Conservation (phyloP, 2,888 invertebrate species). For the Cephus rjabovi region DNA sequence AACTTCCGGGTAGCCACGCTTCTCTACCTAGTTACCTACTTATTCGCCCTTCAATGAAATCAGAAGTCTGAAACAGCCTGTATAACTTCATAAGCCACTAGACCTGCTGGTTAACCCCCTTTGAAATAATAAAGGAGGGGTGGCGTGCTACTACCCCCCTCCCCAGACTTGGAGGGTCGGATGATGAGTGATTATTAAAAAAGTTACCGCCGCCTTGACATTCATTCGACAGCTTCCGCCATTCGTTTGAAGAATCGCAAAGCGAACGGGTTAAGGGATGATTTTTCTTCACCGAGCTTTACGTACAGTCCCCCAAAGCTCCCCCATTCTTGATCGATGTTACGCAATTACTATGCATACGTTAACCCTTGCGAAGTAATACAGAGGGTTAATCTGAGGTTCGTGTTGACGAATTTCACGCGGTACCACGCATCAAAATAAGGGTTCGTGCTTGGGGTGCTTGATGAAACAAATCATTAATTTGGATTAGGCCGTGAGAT, state of each 20-base stretch:
- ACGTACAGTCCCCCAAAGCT: neutral
- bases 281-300: neutral
- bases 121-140: neutral
- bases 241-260: neutral
- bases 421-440: neutral
- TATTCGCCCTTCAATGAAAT: neutral
- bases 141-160: neutral
- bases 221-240: neutral
- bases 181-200: slow-evolving; percentile 30
- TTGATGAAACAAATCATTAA: neutral
- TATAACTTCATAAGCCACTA: neutral
- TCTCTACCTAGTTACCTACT: neutral
- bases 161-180: neutral
- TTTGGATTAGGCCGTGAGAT: neutral
- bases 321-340: neutral
- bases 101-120: slow-evolving; percentile 22
- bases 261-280: neutral
- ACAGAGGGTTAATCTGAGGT: neutral
- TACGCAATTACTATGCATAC: neutral
- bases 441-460: neutral
- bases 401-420: neutral
- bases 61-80: neutral
- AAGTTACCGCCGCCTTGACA: slow-evolving; percentile 26
- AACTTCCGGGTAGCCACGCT: neutral
- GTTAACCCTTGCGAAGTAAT: neutral